Evolutionary conservation across 2,113 vertebrate species (phyloP).

Genomic region (zebrafish (Danio rerio)): GRCz12tu NC_133185.1:42062501-42063000

Average conservation of each 20-base stretch:
- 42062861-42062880: constrained; percentile 40
- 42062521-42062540: too few relatives aligned
- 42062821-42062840: constrained; percentile 50
- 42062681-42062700: too few relatives aligned
- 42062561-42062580: too few relatives aligned
- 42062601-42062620: too few relatives aligned
- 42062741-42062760: constrained; percentile 14
- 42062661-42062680: too few relatives aligned
- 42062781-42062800: constrained; percentile 52
- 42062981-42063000: constrained; percentile 66
- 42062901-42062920: constrained; percentile 16
- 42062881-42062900: constrained; percentile 50
- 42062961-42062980: constrained; percentile 66
- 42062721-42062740: neutral
- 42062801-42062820: constrained; percentile 50
- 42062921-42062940: constrained; percentile 57
- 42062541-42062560: too few relatives aligned
- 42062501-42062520: too few relatives aligned
- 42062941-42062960: constrained; percentile 62
- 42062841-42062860: constrained; percentile 49
- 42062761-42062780: constrained; percentile 41
- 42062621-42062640: too few relatives aligned
- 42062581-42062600: too few relatives aligned
- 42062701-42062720: neutral
- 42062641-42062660: too few relatives aligned